Conservation (phyloP, 2,113 vertebrate species). For the Notarius lentiginosus region DNA sequence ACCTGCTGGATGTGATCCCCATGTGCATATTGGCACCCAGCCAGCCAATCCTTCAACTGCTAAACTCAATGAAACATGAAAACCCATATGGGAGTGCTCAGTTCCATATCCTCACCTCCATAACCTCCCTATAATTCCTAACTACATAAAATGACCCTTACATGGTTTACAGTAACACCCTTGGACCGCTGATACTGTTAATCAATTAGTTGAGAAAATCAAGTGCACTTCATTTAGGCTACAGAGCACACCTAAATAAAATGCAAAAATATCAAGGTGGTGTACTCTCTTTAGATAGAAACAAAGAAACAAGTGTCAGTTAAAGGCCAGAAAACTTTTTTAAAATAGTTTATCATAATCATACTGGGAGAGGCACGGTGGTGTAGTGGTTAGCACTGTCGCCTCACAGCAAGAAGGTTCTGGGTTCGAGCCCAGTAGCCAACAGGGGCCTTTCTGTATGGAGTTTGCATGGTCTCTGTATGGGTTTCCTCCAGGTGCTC, state of each 20-base stretch:
- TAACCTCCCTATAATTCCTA: constrained; percentile 68
- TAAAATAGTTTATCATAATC: neutral
- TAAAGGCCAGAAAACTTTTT: neutral
- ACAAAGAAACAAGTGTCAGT: neutral
- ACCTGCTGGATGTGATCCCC: constrained; percentile 75
- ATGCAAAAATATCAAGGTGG: neutral
- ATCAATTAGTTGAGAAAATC: constrained; percentile 53
- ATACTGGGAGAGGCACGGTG: too few species aligned
- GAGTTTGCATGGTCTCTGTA: too few species aligned
- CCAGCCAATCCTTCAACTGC: constrained; percentile 55
- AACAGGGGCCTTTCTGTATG: too few species aligned
- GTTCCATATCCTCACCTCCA: constrained; percentile 66
- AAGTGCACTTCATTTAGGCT: constrained; percentile 47
- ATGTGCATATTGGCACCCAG: constrained; percentile 71
- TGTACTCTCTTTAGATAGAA: neutral
- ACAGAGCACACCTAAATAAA: constrained; percentile 68
- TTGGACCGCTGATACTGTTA: constrained; percentile 50
- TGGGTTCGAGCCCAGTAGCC: too few species aligned
- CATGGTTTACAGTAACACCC: neutral
- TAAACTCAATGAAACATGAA: constrained; percentile 59
- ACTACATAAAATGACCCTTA: constrained; percentile 65
- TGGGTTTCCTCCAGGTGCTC: too few species aligned
- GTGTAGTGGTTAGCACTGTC: too few species aligned
- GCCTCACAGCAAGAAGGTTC: too few species aligned
- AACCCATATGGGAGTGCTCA: constrained; percentile 77